Evolutionary conservation across 2,797 vertebrate genomes (phyloP).

Genomic region (Parotocinclus haroldoi): DNA sequence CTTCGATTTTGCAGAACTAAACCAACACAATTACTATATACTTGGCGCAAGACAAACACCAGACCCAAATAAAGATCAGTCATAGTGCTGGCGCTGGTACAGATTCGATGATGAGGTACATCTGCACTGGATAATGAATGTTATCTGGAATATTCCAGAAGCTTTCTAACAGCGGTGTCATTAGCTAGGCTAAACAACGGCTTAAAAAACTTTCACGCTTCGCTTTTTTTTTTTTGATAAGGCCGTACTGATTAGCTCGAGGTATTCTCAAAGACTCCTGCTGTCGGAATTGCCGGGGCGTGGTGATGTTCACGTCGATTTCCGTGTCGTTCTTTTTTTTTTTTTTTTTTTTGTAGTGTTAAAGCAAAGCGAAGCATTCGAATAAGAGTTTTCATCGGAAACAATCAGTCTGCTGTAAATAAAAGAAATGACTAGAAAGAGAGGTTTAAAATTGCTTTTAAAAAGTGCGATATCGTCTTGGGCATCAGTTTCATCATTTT

Average conservation of each 20-base stretch:
- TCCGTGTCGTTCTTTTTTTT: no score
- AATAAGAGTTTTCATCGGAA: no score
- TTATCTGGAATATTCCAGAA: slow-evolving; percentile 15
- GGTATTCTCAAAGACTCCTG: no score
- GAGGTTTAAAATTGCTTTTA: no score
- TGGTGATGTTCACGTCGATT: no score
- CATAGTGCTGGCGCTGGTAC: slow-evolving; percentile 35
- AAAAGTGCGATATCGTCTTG: no score
- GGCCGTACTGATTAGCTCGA: slow-evolving; percentile 1
- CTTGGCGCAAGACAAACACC: slow-evolving; percentile 39
- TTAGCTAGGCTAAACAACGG: slow-evolving; percentile 13
- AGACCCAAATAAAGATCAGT: slow-evolving; percentile 50
- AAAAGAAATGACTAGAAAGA: no score
- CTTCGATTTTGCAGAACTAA: slow-evolving; percentile 57
- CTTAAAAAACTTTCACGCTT: background rate
- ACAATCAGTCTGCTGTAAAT: no score
- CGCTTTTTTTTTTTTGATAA: slow-evolving; percentile 16
- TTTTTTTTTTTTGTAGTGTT: no score
- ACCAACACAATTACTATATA: slow-evolving; percentile 56
- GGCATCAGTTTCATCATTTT: no score
- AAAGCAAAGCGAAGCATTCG: no score
- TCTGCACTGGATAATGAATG: slow-evolving; percentile 20
- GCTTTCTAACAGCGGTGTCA: slow-evolving; percentile 15
- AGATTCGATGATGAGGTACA: slow-evolving; percentile 14
- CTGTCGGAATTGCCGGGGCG: no score